These are phyloP conservation scores for Tachysurus vachellii DNA, from an alignment of 2,113 vertebrate genomes.

Conservation along the genomic window DNA sequence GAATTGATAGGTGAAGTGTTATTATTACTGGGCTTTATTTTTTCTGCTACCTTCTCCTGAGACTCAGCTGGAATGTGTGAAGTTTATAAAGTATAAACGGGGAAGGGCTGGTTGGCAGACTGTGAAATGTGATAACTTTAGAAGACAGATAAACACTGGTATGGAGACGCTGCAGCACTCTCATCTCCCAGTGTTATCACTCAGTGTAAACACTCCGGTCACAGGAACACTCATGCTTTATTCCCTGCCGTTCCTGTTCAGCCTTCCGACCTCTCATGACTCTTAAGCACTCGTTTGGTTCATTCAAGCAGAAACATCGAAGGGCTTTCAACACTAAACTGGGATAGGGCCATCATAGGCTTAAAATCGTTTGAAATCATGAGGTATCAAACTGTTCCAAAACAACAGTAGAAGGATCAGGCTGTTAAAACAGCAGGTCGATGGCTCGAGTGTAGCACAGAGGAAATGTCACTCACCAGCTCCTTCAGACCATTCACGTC, in stretches of 20 bases:
- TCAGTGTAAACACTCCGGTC: slow-evolving; percentile 64
- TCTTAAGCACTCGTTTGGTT: slow-evolving; percentile 61
- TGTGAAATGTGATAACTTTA: slow-evolving; percentile 67
- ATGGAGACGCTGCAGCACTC: slow-evolving; percentile 60
- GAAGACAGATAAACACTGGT: slow-evolving; percentile 69
- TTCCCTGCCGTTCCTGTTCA: slow-evolving; percentile 47
- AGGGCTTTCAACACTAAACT: slow-evolving; percentile 51
- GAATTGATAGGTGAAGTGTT: slow-evolving; percentile 54
- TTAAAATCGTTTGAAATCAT: slow-evolving; percentile 42
- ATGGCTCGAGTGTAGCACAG: neutral
- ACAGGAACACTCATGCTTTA: slow-evolving; percentile 63
- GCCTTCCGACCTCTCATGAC: slow-evolving; percentile 47
- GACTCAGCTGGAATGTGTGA: slow-evolving; percentile 54
- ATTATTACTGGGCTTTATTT: slow-evolving; percentile 57
- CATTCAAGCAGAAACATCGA: slow-evolving; percentile 63
- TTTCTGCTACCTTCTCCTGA: slow-evolving; percentile 50
- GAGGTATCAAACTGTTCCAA: slow-evolving; percentile 19
- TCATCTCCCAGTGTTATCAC: slow-evolving; percentile 63
- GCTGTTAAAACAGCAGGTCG: slow-evolving; percentile 17
- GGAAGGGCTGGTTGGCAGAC: slow-evolving; percentile 45
- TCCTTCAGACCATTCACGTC: slow-evolving; percentile 61
- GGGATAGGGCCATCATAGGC: slow-evolving; percentile 26
- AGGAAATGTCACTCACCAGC: slow-evolving; percentile 63
- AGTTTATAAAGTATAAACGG: slow-evolving; percentile 60
- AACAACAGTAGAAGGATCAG: neutral